Base-by-base conservation (phyloP, 35 echinoderm and acorn worm genomes). In the Diadema setosum region DNA sequence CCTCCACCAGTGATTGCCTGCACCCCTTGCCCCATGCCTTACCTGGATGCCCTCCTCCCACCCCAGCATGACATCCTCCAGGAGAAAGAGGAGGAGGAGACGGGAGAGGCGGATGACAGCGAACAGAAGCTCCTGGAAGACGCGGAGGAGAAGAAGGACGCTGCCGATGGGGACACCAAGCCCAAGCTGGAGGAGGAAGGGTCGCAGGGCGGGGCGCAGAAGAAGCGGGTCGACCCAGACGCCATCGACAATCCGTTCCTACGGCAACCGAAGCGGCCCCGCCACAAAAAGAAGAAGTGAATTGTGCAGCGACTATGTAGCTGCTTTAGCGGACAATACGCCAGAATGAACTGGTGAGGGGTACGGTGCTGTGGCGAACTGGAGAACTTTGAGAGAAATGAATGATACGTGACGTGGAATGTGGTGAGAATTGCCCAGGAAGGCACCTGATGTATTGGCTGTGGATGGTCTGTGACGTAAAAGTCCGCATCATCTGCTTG, bases 1-100 rank as follows among this genome's bases (percentile, higher is more conserved):
- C 55, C 31, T 41, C 24, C 83, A 40, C 18, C 88, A 98, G 95
- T 98, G 44, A 98, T 98, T 55, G 95, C 95, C 0, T 94, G 95
- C 80, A 91, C 87, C 55, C 91, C 91, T 30, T 84, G 91, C 58
- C 73, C 91, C 0, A 57, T 82, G 17, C 91, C 95, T 2, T 98
- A 94, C 73, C 49, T 94, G 17, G 91, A 94, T 70, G 85, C 92
- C 15, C 69, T 98, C 3, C 42, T 94, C 44, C 95, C 95, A 21
- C 84, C 84, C 18, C 87, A 98, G 32, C 95, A 98, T 88, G 95
- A 98, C 57, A 78, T 94, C 18, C 45, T 82, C 3, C 44, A 88
- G 0, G 9, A 11, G 9, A 49, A 88, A 26, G 59, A 87, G 20
- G 43, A 74, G 8, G 25, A 40, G 4, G 58, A 83, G 39, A 76